A percentile compares a stretch with the other conserved stretches of the same genome.
Evolutionary conservation across 1,140 invertebrate genomes (phyloP).

Genomic region (Arctopsyche grandis): DNA sequence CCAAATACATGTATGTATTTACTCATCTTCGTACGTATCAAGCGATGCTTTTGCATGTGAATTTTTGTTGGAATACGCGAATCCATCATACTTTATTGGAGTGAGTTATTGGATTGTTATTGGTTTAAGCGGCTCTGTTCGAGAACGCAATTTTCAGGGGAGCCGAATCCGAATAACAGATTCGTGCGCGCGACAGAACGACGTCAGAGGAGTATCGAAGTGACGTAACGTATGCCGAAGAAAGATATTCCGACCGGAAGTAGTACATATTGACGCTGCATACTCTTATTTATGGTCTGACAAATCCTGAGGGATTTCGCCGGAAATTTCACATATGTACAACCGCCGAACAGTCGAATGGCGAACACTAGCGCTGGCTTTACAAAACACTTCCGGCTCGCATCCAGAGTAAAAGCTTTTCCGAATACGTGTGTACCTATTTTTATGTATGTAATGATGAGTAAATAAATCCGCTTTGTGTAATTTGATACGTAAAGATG

Average conservation of each 20-base stretch:
- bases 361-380: neutral
- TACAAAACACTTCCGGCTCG: neutral
- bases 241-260: neutral
- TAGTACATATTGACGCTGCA: conserved; percentile 25
- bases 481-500: too few species aligned
- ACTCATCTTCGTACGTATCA: too few species aligned
- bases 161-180: neutral
- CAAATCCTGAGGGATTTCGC: conserved; percentile 44
- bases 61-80: too few species aligned
- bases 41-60: too few species aligned
- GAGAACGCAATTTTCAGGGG: neutral
- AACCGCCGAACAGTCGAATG: neutral
- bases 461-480: too few species aligned
- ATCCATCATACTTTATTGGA: too few species aligned
- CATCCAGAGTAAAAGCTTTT: conserved; percentile 10
- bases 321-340: conserved; percentile 32
- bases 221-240: neutral
- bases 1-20: too few species aligned
- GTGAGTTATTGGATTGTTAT: neutral
- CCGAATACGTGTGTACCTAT: neutral
- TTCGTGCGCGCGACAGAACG: neutral
- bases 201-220: neutral
- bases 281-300: conserved; percentile 41
- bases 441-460: too few species aligned
- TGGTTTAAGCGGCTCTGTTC: neutral